These are phyloP conservation scores for Panagrolaimus sp. DNA, from an alignment of 1,140 invertebrate species.

Conservation along the genomic window DNA sequence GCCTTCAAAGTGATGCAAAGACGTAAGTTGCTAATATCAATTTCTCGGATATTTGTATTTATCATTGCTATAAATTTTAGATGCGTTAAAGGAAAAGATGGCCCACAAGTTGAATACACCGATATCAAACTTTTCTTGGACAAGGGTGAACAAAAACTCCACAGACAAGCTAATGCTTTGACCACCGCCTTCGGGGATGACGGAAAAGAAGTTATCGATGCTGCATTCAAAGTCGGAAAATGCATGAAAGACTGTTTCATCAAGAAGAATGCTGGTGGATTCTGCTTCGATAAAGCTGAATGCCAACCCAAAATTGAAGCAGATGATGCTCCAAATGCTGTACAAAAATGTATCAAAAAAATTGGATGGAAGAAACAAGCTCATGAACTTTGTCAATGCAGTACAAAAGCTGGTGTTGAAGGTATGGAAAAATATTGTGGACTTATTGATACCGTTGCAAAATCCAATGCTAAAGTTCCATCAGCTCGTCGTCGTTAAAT, in stretches of 20 bases:
- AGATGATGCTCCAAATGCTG: background rate
- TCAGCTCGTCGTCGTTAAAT: too few relatives aligned
- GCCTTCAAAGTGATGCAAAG: too few relatives aligned
- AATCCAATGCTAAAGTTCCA: too few relatives aligned
- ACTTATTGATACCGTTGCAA: background rate
- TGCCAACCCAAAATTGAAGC: constrained; percentile 12
- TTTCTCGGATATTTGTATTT: too few relatives aligned
- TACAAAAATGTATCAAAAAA: constrained; percentile 1
- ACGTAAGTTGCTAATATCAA: too few relatives aligned
- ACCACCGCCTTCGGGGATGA: background rate
- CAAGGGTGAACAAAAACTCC: background rate
- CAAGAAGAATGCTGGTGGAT: constrained; percentile 12
- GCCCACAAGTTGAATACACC: background rate
- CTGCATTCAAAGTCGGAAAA: background rate
- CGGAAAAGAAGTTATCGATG: background rate
- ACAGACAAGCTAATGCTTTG: background rate
- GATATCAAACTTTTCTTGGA: constrained; percentile 6
- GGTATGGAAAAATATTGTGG: constrained; percentile 9
- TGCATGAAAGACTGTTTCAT: constrained; percentile 8
- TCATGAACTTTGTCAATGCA: constrained; percentile 4
- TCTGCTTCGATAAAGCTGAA: constrained; percentile 4
- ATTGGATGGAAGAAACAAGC: constrained; percentile 13
- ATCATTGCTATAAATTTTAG: background rate
- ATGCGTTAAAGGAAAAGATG: constrained; percentile 2
- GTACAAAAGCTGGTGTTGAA: constrained; percentile 7